Percentiles rank a stretch among this genome's conserved stretches.
phyloP scores from a whole-genome alignment of 2,113 vertebrate genomes.

The Myodes glareolus region DNA sequence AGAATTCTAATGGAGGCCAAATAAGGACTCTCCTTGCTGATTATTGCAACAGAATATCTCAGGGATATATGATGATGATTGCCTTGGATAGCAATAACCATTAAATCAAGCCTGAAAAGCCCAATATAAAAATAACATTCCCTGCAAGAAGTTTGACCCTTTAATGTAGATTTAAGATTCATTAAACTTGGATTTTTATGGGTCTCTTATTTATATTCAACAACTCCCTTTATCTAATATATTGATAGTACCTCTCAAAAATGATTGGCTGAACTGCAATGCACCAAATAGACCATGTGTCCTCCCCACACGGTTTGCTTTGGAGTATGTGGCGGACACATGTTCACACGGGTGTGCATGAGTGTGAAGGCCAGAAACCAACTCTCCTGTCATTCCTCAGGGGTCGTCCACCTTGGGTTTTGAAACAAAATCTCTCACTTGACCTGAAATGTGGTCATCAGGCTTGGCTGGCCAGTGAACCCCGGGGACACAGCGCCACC shows the following conservation, averaged over 20 bases:
- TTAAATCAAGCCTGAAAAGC: neutral
- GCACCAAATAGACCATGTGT: no score
- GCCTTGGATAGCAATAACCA: neutral
- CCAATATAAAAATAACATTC: neutral
- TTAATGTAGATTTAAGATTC: neutral
- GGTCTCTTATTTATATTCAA: neutral
- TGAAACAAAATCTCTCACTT: neutral
- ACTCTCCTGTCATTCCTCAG: no score
- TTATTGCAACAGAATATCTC: neutral
- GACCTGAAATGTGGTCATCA: neutral
- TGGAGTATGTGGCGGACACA: neutral
- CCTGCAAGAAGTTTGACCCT: no score
- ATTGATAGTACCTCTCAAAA: neutral
- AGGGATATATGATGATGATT: neutral
- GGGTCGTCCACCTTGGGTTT: neutral
- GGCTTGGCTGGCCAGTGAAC: neutral
- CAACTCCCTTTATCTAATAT: neutral
- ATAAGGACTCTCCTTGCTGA: no score
- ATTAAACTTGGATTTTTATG: neutral
- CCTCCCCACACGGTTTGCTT: neutral
- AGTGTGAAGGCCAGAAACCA: neutral
- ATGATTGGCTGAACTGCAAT: neutral
- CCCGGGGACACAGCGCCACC: rapidly evolving
- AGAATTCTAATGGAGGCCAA: neutral
- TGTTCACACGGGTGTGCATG: neutral